phyloP scores from a whole-genome alignment of 2,797 vertebrate species.

The Girardinus metallicus region DNA sequence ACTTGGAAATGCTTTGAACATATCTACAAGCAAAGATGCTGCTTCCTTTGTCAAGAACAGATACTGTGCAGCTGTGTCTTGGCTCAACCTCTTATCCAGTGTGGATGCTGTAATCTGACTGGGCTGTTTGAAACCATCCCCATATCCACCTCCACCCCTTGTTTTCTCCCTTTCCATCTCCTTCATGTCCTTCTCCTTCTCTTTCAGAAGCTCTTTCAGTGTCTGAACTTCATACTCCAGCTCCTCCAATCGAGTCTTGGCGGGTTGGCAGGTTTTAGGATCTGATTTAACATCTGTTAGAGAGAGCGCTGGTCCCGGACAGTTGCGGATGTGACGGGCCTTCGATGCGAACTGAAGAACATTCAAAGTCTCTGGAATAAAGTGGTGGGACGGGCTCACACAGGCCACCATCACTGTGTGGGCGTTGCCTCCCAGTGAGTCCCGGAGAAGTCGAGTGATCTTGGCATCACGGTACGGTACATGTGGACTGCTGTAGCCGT shows the following conservation, averaged over 20 bases:
- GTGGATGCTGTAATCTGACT: slow-evolving; percentile 43
- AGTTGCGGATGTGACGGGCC: slow-evolving; percentile 87
- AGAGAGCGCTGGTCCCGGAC: slow-evolving; percentile 68
- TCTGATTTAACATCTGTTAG: slow-evolving; percentile 30
- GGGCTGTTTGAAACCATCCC: slow-evolving; percentile 58
- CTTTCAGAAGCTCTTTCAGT: slow-evolving; percentile 85
- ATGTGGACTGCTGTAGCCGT: slow-evolving; percentile 56
- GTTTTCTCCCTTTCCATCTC: slow-evolving; percentile 69
- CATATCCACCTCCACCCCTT: slow-evolving; percentile 35
- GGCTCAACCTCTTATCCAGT: slow-evolving; percentile 69
- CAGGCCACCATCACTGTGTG: slow-evolving; percentile 92
- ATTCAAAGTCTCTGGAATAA: slow-evolving; percentile 88
- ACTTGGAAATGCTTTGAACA: slow-evolving; percentile 66
- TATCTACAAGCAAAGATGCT: slow-evolving; percentile 80
- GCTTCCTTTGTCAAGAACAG: slow-evolving; percentile 83
- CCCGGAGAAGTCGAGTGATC: slow-evolving; percentile 91
- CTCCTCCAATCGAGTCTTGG: slow-evolving; percentile 82
- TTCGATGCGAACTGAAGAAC: slow-evolving; percentile 90
- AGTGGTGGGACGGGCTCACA: slow-evolving; percentile 87
- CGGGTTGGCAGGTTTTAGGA: slow-evolving; percentile 77
- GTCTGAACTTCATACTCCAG: slow-evolving; percentile 87
- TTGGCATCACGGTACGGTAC: slow-evolving; percentile 91
- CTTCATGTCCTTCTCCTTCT: slow-evolving; percentile 73
- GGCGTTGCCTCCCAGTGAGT: slow-evolving; percentile 90
- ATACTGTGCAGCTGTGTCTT: slow-evolving; percentile 73